phyloP scores from a whole-genome alignment of 2,888 invertebrate species.

The Pegoplata infirma region DNA sequence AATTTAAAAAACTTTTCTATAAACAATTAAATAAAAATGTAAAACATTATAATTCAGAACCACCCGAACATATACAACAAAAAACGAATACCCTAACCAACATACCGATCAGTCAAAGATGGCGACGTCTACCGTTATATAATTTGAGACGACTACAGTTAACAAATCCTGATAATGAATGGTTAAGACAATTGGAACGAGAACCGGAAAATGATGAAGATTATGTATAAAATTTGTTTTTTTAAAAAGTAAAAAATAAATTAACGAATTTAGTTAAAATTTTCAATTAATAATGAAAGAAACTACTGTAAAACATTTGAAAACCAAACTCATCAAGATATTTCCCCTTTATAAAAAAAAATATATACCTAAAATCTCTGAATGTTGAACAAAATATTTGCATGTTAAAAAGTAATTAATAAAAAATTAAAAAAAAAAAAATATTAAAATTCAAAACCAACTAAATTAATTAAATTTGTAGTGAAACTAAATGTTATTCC shows the following conservation, averaged over 20 bases:
- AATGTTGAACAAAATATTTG: conserved; percentile 44
- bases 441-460: background rate
- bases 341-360: conserved; percentile 43
- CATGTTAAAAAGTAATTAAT: conserved; percentile 52
- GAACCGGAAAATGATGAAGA: conserved; percentile 34
- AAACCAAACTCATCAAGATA: conserved; percentile 36
- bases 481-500: conserved; percentile 11
- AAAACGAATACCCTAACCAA: background rate
- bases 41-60: conserved; percentile 15
- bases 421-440: conserved; percentile 35
- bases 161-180: conserved; percentile 8
- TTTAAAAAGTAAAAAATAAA: background rate
- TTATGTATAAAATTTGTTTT: conserved; percentile 46
- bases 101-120: conserved; percentile 48
- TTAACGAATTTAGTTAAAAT: background rate
- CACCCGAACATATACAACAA: background rate
- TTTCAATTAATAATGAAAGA: background rate
- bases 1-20: conserved; percentile 32
- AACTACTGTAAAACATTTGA: background rate
- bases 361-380: background rate
- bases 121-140: conserved; percentile 47
- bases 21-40: conserved; percentile 29
- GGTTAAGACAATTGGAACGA: conserved; percentile 43
- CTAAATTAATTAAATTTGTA: background rate
- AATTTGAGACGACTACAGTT: conserved; percentile 21